phyloP scores from a whole-genome alignment of 2,797 vertebrate genomes.

The Hippocampus kuda region DNA sequence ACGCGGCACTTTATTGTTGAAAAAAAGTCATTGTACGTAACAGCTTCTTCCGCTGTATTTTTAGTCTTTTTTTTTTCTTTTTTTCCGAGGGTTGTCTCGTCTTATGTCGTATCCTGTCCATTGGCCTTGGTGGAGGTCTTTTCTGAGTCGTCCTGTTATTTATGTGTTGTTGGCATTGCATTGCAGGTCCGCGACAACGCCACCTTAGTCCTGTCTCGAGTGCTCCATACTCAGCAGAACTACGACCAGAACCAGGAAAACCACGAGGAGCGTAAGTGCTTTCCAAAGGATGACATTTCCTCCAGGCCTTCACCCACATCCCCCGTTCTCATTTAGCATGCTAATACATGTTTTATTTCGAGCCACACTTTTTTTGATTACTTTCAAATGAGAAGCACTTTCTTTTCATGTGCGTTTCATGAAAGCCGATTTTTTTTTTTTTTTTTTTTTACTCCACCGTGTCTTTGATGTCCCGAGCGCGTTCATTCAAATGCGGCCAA shows the following conservation, averaged over 20 bases:
- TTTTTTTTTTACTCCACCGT: too few relatives aligned
- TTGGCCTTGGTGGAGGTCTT: too few relatives aligned
- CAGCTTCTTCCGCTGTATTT: too few relatives aligned
- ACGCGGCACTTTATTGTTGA: too few relatives aligned
- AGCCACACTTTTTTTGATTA: slow-evolving; percentile 25
- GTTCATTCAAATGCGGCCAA: slow-evolving; percentile 27
- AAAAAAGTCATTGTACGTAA: too few relatives aligned
- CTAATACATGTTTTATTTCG: slow-evolving; percentile 50
- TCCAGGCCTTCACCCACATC: slow-evolving; percentile 30
- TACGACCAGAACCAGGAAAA: slow-evolving; percentile 93
- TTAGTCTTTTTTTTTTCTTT: too few relatives aligned
- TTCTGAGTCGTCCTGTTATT: background rate
- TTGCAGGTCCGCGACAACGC: slow-evolving; percentile 87
- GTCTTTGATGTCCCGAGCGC: slow-evolving; percentile 14
- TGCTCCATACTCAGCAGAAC: slow-evolving; percentile 79
- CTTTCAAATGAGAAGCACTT: slow-evolving; percentile 33
- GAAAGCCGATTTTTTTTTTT: too few relatives aligned
- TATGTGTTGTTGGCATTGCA: too few relatives aligned
- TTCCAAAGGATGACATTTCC: slow-evolving; percentile 8
- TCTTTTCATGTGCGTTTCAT: slow-evolving; percentile 36
- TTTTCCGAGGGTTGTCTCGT: too few relatives aligned
- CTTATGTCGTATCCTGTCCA: too few relatives aligned
- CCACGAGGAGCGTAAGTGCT: slow-evolving; percentile 85
- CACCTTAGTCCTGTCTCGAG: slow-evolving; percentile 83
- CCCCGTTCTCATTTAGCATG: slow-evolving; percentile 46